Evolutionary conservation across 2,888 invertebrate species (phyloP).

Genomic region (Mesorhabditis spiculigera): DNA sequence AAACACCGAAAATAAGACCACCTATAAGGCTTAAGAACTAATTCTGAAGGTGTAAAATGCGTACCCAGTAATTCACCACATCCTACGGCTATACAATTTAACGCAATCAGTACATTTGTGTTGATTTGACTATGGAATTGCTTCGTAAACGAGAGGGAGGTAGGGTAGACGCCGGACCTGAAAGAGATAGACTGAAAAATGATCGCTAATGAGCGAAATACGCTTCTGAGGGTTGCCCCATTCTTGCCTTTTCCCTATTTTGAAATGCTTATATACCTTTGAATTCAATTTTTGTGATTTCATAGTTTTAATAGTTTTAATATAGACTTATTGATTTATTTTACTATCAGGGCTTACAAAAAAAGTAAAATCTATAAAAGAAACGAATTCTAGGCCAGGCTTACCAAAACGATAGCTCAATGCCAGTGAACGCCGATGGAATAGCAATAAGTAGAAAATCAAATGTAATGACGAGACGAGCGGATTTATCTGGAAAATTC

Average conservation of each 20-base stretch:
- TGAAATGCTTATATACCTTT: too few relatives aligned
- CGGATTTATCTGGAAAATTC: not conserved
- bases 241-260: too few relatives aligned
- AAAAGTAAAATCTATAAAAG: too few relatives aligned
- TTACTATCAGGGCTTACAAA: too few relatives aligned
- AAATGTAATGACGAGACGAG: not conserved
- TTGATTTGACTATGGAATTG: conserved; percentile 1
- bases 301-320: too few relatives aligned
- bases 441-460: not conserved
- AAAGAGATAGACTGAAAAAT: too few relatives aligned
- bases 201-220: too few relatives aligned
- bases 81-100: conserved; percentile 13
- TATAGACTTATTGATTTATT: too few relatives aligned
- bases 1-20: not conserved
- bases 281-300: too few relatives aligned
- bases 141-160: conserved; percentile 12
- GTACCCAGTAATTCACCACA: conserved; percentile 8
- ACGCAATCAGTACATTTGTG: conserved; percentile 12
- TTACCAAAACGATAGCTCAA: conserved; percentile 5
- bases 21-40: not conserved
- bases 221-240: too few relatives aligned
- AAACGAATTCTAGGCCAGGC: too few relatives aligned
- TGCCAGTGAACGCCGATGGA: not conserved
- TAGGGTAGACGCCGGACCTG: conserved; percentile 13
- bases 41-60: too few relatives aligned